These are phyloP conservation scores for Stictocephala bisonia DNA, from an alignment of 2,888 invertebrate genomes.

Conservation along the genomic window DNA sequence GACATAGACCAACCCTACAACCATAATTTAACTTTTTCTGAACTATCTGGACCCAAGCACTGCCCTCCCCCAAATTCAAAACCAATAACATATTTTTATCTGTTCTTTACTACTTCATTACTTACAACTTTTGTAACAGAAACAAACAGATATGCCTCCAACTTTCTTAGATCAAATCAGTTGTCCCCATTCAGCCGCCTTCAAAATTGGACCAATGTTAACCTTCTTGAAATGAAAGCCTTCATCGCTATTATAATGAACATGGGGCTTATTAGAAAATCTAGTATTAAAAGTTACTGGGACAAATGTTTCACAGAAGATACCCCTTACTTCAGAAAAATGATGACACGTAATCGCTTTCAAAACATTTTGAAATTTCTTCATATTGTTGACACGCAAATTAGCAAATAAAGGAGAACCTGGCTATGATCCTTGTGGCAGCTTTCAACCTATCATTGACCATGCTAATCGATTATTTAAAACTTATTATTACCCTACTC, in stretches of 20 bases:
- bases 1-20: slow-evolving; percentile 17
- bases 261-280: neutral
- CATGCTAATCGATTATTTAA: neutral
- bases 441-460: neutral
- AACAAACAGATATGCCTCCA: neutral
- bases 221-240: neutral
- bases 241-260: neutral
- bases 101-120: neutral
- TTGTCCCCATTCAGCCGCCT: no score
- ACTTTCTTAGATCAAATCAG: neutral
- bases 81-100: no score
- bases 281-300: neutral
- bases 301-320: neutral
- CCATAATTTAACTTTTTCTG: slow-evolving; percentile 13
- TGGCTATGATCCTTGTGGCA: neutral
- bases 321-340: neutral
- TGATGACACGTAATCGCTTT: neutral
- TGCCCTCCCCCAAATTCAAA: no score
- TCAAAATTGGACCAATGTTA: no score
- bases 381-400: neutral
- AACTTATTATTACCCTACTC: neutral
- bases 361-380: neutral
- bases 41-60: slow-evolving; percentile 38
- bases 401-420: neutral
- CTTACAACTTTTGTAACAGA: neutral